Conservation (phyloP, 2,797 vertebrate species). For the Lacerta bilineata region DNA sequence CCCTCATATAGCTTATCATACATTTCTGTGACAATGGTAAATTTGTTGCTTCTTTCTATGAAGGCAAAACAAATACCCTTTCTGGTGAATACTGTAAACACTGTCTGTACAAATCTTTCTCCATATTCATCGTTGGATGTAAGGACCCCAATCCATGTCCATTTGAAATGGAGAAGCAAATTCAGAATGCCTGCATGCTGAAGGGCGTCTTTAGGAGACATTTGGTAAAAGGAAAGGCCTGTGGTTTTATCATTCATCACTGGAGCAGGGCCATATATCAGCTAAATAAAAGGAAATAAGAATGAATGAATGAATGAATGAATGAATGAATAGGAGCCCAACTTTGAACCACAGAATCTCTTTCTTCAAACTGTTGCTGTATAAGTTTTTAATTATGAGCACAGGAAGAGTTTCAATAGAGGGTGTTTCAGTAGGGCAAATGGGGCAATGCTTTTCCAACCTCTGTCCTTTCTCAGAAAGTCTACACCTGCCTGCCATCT, state of each 20-base stretch:
- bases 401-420: too few relatives aligned
- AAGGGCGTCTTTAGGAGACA: neutral
- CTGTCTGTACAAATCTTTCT: neutral
- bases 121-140: neutral
- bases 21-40: neutral
- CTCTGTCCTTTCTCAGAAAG: too few relatives aligned
- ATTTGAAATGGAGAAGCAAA: neutral
- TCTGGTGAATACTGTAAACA: neutral
- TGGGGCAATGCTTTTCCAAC: too few relatives aligned
- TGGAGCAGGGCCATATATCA: neutral
- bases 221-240: neutral
- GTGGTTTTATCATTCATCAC: neutral
- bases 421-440: too few relatives aligned
- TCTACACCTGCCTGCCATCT: too few relatives aligned
- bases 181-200: neutral
- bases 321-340: too few relatives aligned
- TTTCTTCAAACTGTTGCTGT: too few relatives aligned
- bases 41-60: neutral
- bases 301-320: neutral
- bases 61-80: neutral
- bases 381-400: too few relatives aligned
- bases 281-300: neutral
- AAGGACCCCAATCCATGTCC: neutral
- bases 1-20: neutral
- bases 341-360: too few relatives aligned